phyloP scores from a whole-genome alignment of 2,797 vertebrate genomes.

The Distichodus sexfasciatus region DNA sequence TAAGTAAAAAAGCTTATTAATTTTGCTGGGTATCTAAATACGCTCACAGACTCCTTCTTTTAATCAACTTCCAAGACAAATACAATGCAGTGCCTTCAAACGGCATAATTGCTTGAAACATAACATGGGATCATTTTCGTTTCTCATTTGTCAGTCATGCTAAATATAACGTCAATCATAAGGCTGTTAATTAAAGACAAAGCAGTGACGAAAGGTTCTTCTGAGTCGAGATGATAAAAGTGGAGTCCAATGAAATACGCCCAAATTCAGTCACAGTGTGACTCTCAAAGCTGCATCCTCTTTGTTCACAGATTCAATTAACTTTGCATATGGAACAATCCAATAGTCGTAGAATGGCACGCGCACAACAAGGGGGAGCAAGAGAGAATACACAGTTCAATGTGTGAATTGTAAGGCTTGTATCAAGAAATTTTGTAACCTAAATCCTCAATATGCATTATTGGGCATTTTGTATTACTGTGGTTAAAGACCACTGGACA shows the following conservation, averaged over 20 bases:
- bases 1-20: too few relatives aligned
- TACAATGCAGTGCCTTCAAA: constrained; percentile 18
- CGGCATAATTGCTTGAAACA: constrained; percentile 23
- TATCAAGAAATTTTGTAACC: not conserved
- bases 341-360: constrained; percentile 37
- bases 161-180: constrained; percentile 31
- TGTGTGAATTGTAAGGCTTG: not conserved
- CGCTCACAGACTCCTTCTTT: not conserved
- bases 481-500: not conserved
- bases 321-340: constrained; percentile 55
- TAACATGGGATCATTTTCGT: constrained; percentile 33
- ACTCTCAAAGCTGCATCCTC: constrained; percentile 50
- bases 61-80: constrained; percentile 4
- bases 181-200: constrained; percentile 30
- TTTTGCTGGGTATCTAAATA: too few relatives aligned
- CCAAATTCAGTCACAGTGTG: constrained; percentile 55
- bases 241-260: constrained; percentile 50
- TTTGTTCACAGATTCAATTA: constrained; percentile 61
- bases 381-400: not conserved
- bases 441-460: not conserved
- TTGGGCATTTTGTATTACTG: not conserved
- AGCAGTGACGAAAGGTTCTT: constrained; percentile 34
- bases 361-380: not conserved
- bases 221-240: constrained; percentile 46
- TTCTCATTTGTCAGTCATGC: not conserved